Evolutionary conservation across 92 coral and sea anemone genomes (phyloP), one percentile per base, ranked within the genome.

Genomic region (Hydrozoanthus gracilis): DNA sequence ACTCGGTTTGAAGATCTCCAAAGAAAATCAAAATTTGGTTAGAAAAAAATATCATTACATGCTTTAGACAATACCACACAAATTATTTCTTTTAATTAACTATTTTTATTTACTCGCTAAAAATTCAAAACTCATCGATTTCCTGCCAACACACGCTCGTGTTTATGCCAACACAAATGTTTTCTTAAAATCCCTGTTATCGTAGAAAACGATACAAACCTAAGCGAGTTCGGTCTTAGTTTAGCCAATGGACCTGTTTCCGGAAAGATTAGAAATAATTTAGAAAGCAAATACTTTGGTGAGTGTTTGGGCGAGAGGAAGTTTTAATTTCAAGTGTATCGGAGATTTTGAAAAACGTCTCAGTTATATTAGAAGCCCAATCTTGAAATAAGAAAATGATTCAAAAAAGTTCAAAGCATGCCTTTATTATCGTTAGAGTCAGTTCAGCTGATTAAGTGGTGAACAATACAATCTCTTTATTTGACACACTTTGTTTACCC

Each of bases 181-280:
- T 88, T 91, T 91, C 92, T 89, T 88, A 55, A 76, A 78, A 39
- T 79, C 61, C 51, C 78, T 73, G 39, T 27, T 78, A 79, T 88
- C 77, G 90, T 69, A 82, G 90, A 84, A 87, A 73, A 82, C 86
- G 85, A 82, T 71, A 65, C 67, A 80, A 71, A 79, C 55, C 60
- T 27, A 58, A 89, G 86, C 88, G 79, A 71, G 82, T 87, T 88
- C 87, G 82, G 67, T 83, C 45, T 84, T 58, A 90, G 95, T 90
- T 27, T 93, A 86, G 94, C 78, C 83, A 88, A 82, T 87, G 89
- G 71, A 64, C 73, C 82, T 85, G 94, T 87, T 89, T 92, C 95
- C 98, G 98, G 95, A 79, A 69, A 83, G 92, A 88, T 94, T 92
- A 85, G 58, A 79, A 73, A 83, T 86, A 94, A 94, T 94, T 94